Conservation (phyloP, 2,888 invertebrate species). For the Crocallis elinguaria region DNA sequence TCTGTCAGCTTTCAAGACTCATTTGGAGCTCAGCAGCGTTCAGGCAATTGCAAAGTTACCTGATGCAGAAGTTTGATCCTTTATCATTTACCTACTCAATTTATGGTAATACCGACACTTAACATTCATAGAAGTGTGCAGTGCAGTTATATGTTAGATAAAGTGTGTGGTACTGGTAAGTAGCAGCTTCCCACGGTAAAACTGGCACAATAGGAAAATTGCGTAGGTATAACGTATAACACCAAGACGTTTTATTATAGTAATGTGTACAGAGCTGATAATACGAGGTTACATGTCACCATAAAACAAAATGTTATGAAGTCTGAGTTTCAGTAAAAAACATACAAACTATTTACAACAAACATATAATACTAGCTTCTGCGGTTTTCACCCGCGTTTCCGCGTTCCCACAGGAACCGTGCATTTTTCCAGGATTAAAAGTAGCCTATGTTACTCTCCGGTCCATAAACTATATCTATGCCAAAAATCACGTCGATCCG, state of each 20-base stretch:
- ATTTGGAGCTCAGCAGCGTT: too few species aligned
- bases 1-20: too few species aligned
- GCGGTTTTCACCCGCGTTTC: too few species aligned
- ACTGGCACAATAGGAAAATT: slow-evolving; percentile 70
- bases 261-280: slow-evolving; percentile 4
- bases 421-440: too few species aligned
- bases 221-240: slow-evolving; percentile 44
- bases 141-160: slow-evolving; percentile 42
- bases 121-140: slow-evolving; percentile 37
- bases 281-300: neutral
- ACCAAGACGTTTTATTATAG: slow-evolving; percentile 5
- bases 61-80: neutral
- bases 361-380: too few species aligned
- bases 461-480: too few species aligned
- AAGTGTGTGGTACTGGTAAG: slow-evolving; percentile 35
- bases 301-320: too few species aligned
- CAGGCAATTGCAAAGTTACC: neutral
- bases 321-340: too few species aligned
- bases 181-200: slow-evolving; percentile 63
- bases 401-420: too few species aligned
- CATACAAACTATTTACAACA: too few species aligned
- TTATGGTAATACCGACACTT: slow-evolving; percentile 38
- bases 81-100: neutral
- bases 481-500: too few species aligned
- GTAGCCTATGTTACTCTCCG: too few species aligned